Evolutionary conservation across 2,797 vertebrate species (phyloP), one percentile per base, ranked within the genome.

Genomic region (Notoglanidium macrostoma): DNA sequence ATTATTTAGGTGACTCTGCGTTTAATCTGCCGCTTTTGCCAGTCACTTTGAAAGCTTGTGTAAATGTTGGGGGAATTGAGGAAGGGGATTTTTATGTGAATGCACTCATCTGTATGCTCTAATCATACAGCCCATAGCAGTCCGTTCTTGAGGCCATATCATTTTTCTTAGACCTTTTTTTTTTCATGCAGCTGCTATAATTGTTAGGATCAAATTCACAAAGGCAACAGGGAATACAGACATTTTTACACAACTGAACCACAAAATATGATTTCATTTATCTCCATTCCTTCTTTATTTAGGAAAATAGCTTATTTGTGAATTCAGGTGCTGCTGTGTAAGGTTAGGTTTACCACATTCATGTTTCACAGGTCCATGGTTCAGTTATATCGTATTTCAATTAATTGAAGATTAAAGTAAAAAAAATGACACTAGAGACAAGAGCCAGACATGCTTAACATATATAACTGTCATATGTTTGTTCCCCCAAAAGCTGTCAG

Each of bases 41-140:
- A 89, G 72, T 84, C 87, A 89, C 86, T 92, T 91, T 55, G 88
- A 90, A 87, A 90, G 89, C 90, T 91, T 91, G 87, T 86, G 74
- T 86, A 86, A 83, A 89, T 87, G 79, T 73, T 85, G 44, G 49
- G 44, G 86, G 72, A 40, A 78, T 63, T 23, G 3, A 61, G 67
- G 86, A 83, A 87, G 54, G 74, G 79, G 68, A 77, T 87, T 87
- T 88, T 81, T 51, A 78, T 85, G 72, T 46, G 83, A 80, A 84
- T 87, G 70, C 57, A 85, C 46, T 84, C 32, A 46, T 93, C 92
- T 92, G 87, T 90, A 65, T 89, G 89, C 82, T 83, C 61, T 74
- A 73, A 86, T 90, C 91, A 90, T 87, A 93, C 85, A 63, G 32
- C 81, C 54, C 8, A 54, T 51, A 10, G 46, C 59, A 77, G 12